Conservation (phyloP, 2,113 vertebrate genomes). For the Emydura subglobosa region DNA sequence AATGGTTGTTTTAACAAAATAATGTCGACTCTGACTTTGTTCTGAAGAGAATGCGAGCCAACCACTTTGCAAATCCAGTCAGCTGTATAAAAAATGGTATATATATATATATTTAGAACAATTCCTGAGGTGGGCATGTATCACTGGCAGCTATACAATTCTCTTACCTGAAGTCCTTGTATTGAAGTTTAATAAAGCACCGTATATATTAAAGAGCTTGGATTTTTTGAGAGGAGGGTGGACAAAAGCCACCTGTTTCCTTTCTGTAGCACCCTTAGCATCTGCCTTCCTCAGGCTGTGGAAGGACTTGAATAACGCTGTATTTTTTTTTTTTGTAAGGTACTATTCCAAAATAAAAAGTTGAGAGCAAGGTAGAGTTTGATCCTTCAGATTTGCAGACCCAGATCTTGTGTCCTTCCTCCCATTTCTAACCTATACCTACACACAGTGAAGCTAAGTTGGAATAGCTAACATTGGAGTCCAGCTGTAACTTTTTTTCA, state of each 20-base stretch:
- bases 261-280: neutral
- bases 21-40: neutral
- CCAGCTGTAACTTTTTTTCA: neutral
- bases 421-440: neutral
- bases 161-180: neutral
- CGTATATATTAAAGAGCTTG: neutral
- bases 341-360: neutral
- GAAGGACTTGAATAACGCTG: neutral
- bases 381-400: neutral
- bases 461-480: neutral
- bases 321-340: too few species aligned
- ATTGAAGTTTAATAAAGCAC: neutral
- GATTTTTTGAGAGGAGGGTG: neutral
- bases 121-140: neutral
- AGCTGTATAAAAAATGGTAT: neutral
- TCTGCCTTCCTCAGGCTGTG: neutral
- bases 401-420: neutral
- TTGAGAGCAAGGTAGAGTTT: neutral
- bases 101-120: neutral
- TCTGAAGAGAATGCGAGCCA: neutral
- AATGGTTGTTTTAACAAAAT: slow-evolving; percentile 3
- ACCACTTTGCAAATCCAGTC: neutral
- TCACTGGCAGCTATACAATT: neutral
- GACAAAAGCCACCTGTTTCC: neutral
- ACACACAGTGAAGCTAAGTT: neutral